Evolutionary conservation across 1,140 invertebrate genomes (phyloP), one percentile per base, ranked within the genome.

Genomic region (Drosophila grimshawi): DNA sequence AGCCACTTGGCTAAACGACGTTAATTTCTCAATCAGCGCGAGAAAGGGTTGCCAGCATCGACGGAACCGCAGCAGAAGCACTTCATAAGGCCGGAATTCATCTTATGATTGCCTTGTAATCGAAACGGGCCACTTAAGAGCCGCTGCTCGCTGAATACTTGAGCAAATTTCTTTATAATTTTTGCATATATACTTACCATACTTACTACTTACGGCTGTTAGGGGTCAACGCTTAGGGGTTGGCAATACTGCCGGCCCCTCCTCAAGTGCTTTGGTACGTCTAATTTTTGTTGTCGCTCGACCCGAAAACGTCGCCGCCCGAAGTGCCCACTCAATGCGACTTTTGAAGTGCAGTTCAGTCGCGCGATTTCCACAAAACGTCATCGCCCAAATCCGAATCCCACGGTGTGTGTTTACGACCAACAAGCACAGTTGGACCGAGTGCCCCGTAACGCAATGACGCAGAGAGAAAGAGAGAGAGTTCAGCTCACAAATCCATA

Each of bases 341-440:
- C 77, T 86, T 80, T 65, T 82, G 51, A 57, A 86, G 82, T 80
- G 81, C 64, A 45, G 61, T 63, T 66, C 67, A 59, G 60, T 63
- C 65, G n/a, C 68, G 68, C 75, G 75, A 65, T 63, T 63, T 63
- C 49, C 6, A 30, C n/a, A 30, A 30, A 65, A 43, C 51, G 29
- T 65, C 41, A 56, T 35, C 29, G 30, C 39, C 46, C 46, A 11
- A 2, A n/a, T 8, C n/a, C 80, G 83, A 88, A 83, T 88, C 83
- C 83, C 83, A 88, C 83, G 83, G 83, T 88, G 83, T 86, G 76
- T 88, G 83, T 88, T 88, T 88, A 88, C 83, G 83, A 89, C 80
- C 83, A 85, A 86, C 83, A 86, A 86, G 80, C 83, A 88, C 83
- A 88, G 83, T 88, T 70, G 83, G 85, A 88, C 72, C 75, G 45